Conservation (phyloP, 2,888 invertebrate genomes). For the Drosophila macrothrix region DNA sequence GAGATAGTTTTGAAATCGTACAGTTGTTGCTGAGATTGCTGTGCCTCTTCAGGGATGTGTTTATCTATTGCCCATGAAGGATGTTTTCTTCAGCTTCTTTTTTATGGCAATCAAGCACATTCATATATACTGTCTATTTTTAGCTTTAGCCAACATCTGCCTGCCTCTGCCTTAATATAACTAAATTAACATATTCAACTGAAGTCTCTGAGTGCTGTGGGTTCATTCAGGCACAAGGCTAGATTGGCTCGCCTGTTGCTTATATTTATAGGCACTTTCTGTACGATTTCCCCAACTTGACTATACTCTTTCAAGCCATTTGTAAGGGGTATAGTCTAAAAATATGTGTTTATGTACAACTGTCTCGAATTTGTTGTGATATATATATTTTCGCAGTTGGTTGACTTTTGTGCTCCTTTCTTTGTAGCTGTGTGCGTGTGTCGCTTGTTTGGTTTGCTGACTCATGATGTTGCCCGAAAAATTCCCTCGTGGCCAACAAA, state of each 20-base stretch:
- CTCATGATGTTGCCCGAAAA: slow-evolving; percentile 72
- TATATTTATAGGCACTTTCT: not conserved
- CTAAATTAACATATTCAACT: not conserved
- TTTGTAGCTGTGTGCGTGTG: slow-evolving; percentile 19
- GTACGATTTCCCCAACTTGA: not conserved
- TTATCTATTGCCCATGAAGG: too few relatives aligned
- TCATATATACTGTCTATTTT: not conserved
- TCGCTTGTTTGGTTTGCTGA: slow-evolving; percentile 73
- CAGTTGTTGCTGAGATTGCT: not conserved
- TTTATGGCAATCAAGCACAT: not conserved
- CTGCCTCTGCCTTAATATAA: not conserved
- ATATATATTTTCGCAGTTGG: slow-evolving; percentile 78
- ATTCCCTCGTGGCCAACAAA: slow-evolving; percentile 70
- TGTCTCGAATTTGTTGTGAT: slow-evolving; percentile 43
- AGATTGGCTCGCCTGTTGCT: not conserved
- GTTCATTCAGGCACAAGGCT: not conserved
- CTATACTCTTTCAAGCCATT: not conserved
- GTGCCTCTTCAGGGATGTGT: not conserved
- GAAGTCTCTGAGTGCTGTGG: not conserved
- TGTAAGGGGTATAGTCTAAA: not conserved
- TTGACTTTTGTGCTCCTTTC: slow-evolving; percentile 59
- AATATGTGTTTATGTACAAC: slow-evolving; percentile 19
- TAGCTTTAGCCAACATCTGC: not conserved
- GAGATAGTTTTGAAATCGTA: fast-evolving
- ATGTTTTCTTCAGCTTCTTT: not conserved